phyloP scores from a whole-genome alignment of 1,140 invertebrate species.

The Thrips palmi region DNA sequence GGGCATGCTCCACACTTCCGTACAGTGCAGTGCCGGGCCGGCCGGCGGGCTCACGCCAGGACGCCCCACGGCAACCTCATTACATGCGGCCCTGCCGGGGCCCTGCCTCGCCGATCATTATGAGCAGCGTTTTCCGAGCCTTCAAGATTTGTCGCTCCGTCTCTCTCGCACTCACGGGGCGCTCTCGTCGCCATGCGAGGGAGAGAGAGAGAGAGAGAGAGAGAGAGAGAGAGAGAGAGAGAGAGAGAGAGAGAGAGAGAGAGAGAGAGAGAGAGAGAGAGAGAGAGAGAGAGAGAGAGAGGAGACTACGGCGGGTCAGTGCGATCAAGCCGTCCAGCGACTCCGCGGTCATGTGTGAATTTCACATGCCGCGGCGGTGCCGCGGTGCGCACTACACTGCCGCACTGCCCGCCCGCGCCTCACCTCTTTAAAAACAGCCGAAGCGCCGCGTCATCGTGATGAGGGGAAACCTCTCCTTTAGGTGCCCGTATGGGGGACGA shows the following conservation, averaged over 20 bases:
- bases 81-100: too few relatives aligned
- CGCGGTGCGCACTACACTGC: too few relatives aligned
- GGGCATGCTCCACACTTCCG: conserved; percentile 1
- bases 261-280: conserved; percentile 3
- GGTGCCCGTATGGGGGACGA: too few relatives aligned
- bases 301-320: too few relatives aligned
- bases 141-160: conserved; percentile 1
- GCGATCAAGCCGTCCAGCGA: too few relatives aligned
- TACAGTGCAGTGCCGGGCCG: not conserved
- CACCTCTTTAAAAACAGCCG: too few relatives aligned
- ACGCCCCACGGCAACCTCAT: not conserved
- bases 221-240: conserved; percentile 9
- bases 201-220: conserved; percentile 6
- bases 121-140: not conserved
- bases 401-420: too few relatives aligned
- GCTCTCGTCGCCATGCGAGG: not conserved
- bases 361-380: too few relatives aligned
- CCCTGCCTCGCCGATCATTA: too few relatives aligned
- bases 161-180: conserved; percentile 1
- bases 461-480: too few relatives aligned
- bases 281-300: not conserved
- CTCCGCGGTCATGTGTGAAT: too few relatives aligned
- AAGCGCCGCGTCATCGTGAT: too few relatives aligned
- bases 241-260: conserved; percentile 3
- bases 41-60: not conserved